These are phyloP conservation scores for Stenodera caucasica DNA, from an alignment of 2,888 invertebrate genomes.

Conservation along the genomic window DNA sequence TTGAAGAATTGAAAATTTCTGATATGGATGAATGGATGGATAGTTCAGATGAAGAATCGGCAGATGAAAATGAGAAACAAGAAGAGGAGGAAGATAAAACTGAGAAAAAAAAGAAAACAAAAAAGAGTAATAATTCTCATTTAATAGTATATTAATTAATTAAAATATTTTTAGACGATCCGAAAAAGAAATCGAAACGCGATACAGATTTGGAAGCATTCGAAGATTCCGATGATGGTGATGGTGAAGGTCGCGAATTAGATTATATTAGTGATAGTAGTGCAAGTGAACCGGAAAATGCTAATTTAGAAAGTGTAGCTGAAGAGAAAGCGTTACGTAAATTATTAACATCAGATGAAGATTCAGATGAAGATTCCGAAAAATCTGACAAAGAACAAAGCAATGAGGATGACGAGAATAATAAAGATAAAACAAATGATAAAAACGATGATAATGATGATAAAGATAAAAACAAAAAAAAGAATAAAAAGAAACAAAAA, in stretches of 20 bases:
- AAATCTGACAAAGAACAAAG: constrained; percentile 71
- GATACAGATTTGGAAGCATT: constrained; percentile 87
- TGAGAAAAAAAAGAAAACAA: constrained; percentile 63
- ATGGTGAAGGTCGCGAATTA: constrained; percentile 91
- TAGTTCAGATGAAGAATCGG: constrained; percentile 75
- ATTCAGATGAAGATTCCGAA: constrained; percentile 81
- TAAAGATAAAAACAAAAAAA: constrained; percentile 66
- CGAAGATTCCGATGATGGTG: constrained; percentile 97
- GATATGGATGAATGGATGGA: constrained; percentile 96
- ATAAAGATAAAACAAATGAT: constrained; percentile 71
- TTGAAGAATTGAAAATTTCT: constrained; percentile 78
- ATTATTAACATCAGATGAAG: constrained; percentile 84
- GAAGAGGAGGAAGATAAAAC: constrained; percentile 66
- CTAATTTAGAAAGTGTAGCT: constrained; percentile 77
- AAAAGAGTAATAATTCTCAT: constrained; percentile 45
- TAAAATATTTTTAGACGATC: constrained; percentile 25
- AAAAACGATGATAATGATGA: constrained; percentile 57
- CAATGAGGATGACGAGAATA: constrained; percentile 70
- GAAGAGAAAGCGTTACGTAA: constrained; percentile 70
- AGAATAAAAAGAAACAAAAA: constrained; percentile 63
- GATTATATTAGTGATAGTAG: constrained; percentile 88
- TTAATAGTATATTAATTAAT: constrained; percentile 21
- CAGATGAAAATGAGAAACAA: constrained; percentile 70
- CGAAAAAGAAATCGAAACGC: constrained; percentile 72
- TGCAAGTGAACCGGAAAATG: constrained; percentile 77